These are phyloP conservation scores for Cnemophilus loriae DNA, from an alignment of 2,113 vertebrate genomes.

Conservation along the genomic window DNA sequence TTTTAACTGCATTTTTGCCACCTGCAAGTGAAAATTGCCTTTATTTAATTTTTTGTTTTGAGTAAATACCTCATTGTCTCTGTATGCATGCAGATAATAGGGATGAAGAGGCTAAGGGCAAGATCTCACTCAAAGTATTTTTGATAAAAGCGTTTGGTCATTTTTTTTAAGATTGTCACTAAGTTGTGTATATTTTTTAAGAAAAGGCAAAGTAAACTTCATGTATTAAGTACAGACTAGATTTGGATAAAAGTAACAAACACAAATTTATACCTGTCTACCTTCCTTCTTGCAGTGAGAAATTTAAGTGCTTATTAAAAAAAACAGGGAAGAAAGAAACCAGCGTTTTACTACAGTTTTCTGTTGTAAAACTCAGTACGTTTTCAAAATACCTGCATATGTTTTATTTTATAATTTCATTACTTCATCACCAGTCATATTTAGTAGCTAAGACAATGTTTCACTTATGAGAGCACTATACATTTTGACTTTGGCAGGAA, in stretches of 20 bases:
- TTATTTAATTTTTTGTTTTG: background rate
- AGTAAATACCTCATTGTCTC: background rate
- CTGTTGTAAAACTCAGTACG: background rate
- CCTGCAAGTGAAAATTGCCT: background rate
- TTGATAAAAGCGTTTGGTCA: background rate
- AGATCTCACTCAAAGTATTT: background rate
- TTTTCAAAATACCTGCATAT: background rate
- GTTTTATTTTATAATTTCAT: background rate
- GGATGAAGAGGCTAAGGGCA: background rate
- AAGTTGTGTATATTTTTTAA: background rate
- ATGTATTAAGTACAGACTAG: background rate
- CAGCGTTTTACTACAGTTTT: background rate
- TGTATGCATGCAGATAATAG: background rate
- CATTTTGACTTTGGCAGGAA: background rate
- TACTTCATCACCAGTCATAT: background rate
- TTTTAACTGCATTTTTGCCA: background rate
- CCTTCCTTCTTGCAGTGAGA: background rate
- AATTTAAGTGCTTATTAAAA: background rate
- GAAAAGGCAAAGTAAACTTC: background rate
- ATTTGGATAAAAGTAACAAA: background rate
- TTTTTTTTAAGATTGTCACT: background rate
- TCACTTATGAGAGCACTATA: background rate
- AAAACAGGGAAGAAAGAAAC: too few relatives aligned
- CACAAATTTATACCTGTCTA: background rate
- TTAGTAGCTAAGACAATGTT: background rate